phyloP scores from a whole-genome alignment of 2,797 vertebrate genomes.

The Gymnothorax reevesii region DNA sequence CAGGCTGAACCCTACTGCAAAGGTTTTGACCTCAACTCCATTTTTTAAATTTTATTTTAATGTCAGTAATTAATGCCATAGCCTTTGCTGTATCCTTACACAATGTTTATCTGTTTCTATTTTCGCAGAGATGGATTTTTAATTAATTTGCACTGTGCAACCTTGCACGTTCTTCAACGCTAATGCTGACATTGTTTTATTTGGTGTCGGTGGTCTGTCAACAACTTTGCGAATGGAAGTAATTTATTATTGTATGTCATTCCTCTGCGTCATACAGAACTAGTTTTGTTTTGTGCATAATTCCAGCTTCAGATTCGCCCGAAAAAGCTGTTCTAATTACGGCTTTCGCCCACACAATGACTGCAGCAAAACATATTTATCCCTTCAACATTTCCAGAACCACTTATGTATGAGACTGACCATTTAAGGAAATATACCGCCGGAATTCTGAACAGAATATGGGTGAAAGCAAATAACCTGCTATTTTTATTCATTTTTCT shows the following conservation, averaged over 20 bases:
- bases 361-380: not conserved
- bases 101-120: not conserved
- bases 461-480: not conserved
- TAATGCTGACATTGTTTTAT: not conserved
- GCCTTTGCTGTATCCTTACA: not conserved
- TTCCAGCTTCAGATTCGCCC: not conserved
- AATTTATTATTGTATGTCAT: not conserved
- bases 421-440: not conserved
- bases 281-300: not conserved
- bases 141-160: not conserved
- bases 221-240: not conserved
- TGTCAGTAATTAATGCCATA: not conserved
- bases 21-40: too few species aligned
- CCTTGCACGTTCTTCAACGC: not conserved
- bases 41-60: too few species aligned
- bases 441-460: too few species aligned
- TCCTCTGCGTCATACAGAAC: not conserved
- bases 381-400: not conserved
- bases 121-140: not conserved
- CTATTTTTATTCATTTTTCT: not conserved
- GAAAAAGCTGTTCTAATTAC: not conserved
- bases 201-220: not conserved
- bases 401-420: not conserved
- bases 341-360: not conserved
- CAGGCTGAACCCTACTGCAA: too few species aligned